A percentile compares a stretch with the other conserved stretches of the same genome.
Conservation (phyloP, 2,888 invertebrate species). For the Tricholauxania praeusta region DNA sequence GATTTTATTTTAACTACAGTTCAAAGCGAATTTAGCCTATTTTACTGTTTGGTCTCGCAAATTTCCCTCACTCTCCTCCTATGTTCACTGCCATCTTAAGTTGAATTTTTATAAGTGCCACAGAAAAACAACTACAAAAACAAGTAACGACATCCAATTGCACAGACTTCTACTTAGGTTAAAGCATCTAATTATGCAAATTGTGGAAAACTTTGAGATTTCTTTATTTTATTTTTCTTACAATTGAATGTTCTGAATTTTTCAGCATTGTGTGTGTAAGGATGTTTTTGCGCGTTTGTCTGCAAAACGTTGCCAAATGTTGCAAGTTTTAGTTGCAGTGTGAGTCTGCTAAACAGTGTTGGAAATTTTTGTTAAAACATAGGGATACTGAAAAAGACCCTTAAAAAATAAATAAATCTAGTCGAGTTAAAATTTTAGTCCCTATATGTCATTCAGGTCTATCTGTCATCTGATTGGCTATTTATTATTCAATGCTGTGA, state of each 20-base stretch:
- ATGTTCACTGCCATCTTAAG: neutral
- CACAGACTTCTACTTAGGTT: slow-evolving; percentile 25
- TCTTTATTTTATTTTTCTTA: slow-evolving; percentile 32
- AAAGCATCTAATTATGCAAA: slow-evolving; percentile 51
- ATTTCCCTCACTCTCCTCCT: neutral
- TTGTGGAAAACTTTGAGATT: slow-evolving; percentile 45
- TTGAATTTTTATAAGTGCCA: slow-evolving; percentile 25
- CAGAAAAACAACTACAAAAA: slow-evolving; percentile 20
- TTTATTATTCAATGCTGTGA: no score
- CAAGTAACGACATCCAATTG: slow-evolving; percentile 10
- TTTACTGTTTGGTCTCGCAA: no score
- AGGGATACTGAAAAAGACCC: neutral
- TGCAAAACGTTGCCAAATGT: neutral
- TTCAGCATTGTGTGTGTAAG: neutral
- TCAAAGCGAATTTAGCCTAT: no score
- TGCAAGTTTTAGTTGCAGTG: neutral
- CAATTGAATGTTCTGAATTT: slow-evolving; percentile 19
- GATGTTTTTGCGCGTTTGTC: no score
- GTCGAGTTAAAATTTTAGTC: no score
- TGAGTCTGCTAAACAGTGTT: neutral
- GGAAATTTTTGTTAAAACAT: neutral
- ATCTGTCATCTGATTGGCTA: no score
- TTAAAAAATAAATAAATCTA: neutral
- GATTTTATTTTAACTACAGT: neutral
- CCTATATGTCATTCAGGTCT: no score